Conservation (phyloP, 2,888 invertebrate species). For the Agrochola lychnidis region DNA sequence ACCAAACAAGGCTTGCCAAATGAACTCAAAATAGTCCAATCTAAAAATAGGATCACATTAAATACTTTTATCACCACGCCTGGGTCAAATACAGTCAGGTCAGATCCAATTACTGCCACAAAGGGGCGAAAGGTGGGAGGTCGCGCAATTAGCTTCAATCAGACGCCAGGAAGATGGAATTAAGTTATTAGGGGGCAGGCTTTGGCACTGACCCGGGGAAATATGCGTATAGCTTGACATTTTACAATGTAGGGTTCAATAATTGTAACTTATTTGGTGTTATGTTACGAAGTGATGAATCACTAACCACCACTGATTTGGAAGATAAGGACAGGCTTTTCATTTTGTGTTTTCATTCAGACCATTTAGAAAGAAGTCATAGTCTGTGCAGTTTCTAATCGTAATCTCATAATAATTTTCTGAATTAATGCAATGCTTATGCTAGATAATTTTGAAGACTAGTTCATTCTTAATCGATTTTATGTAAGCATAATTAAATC, state of each 20-base stretch:
- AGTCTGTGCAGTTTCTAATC: no score
- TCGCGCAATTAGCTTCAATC: constrained; percentile 84
- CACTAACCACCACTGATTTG: neutral
- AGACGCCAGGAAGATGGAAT: constrained; percentile 80
- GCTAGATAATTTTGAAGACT: neutral
- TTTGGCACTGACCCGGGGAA: constrained; percentile 69
- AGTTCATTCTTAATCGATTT: neutral
- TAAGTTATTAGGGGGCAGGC: constrained; percentile 73
- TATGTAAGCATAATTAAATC: neutral
- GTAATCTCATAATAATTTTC: no score
- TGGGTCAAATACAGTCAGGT: constrained; percentile 76
- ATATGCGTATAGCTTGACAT: constrained; percentile 17
- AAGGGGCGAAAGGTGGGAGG: constrained; percentile 78
- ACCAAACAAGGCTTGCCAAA: constrained; percentile 18
- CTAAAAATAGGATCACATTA: constrained; percentile 54
- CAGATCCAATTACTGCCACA: constrained; percentile 76
- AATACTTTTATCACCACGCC: constrained; percentile 60
- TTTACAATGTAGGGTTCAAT: constrained; percentile 16
- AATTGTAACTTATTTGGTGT: neutral
- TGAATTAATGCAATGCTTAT: neutral
- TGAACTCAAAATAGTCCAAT: constrained; percentile 37
- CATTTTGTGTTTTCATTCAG: neutral
- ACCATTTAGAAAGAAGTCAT: neutral
- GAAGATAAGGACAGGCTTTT: neutral
- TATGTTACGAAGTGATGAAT: neutral